phyloP scores from a whole-genome alignment of 2,888 invertebrate species.

The Pharmacophagus antenor region DNA sequence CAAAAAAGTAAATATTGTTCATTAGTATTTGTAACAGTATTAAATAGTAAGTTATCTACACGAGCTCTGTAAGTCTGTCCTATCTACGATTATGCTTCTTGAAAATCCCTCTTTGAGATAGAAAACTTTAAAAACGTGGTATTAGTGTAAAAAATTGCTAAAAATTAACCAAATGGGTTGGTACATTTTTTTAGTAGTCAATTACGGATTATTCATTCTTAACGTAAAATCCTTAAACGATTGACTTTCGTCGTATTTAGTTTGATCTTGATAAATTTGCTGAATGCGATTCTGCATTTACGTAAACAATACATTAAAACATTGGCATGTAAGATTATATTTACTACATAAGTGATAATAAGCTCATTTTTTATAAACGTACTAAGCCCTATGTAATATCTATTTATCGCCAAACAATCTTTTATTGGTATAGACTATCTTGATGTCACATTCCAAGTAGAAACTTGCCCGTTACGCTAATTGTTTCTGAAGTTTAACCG shows the following conservation, averaged over 20 bases:
- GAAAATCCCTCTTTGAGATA: not conserved
- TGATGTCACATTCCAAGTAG: constrained; percentile 27
- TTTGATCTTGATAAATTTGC: not conserved
- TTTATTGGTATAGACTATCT: constrained; percentile 29
- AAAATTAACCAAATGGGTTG: too few relatives aligned
- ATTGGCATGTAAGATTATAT: not conserved
- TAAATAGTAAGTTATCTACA: not conserved
- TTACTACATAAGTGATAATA: not conserved
- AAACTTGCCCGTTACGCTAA: constrained; percentile 4
- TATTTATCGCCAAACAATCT: constrained; percentile 33
- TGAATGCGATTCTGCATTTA: not conserved
- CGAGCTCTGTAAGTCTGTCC: not conserved
- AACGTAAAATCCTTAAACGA: not conserved
- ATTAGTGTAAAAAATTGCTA: too few relatives aligned
- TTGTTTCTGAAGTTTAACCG: not conserved
- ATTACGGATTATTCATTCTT: too few relatives aligned
- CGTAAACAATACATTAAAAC: too few relatives aligned
- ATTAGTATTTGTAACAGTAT: constrained; percentile 6
- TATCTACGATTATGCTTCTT: not conserved
- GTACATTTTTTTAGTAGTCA: too few relatives aligned
- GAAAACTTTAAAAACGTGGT: not conserved
- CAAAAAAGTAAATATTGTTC: constrained; percentile 10
- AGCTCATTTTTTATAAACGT: constrained; percentile 5
- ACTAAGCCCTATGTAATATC: constrained; percentile 11
- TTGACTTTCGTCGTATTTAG: too few relatives aligned